These are phyloP conservation scores for Drosophila mimica DNA, from an alignment of 2,888 invertebrate species.

Conservation along the genomic window DNA sequence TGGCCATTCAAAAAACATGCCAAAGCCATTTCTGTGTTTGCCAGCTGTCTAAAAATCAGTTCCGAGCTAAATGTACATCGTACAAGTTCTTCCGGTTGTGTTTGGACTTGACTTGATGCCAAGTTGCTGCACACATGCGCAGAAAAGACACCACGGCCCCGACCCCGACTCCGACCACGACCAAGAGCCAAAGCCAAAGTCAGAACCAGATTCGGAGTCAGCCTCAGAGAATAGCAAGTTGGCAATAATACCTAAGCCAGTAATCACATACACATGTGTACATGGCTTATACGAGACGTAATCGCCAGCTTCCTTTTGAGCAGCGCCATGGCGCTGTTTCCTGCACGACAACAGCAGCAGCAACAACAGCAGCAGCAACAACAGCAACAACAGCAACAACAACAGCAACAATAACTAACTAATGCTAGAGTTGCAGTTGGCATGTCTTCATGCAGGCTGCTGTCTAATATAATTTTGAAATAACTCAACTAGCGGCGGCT, in stretches of 20 bases:
- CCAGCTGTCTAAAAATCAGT: constrained; percentile 54
- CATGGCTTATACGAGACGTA: constrained; percentile 50
- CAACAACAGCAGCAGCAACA: constrained; percentile 9
- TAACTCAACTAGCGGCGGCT: constrained; percentile 68
- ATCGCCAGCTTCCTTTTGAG: constrained; percentile 76
- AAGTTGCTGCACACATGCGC: constrained; percentile 31
- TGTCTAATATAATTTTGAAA: constrained; percentile 77
- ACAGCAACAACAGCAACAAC: constrained; percentile 27
- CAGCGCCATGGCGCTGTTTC: constrained; percentile 71
- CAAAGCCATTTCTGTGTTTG: constrained; percentile 18
- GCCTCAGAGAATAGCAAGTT: constrained; percentile 2
- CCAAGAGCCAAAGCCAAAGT: constrained; percentile 1
- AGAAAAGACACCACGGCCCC: constrained; percentile 5
- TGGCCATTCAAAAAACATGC: background rate
- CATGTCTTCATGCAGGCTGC: constrained; percentile 35
- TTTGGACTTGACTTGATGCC: constrained; percentile 28
- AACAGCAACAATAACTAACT: constrained; percentile 31
- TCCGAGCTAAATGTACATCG: constrained; percentile 51
- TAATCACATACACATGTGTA: constrained; percentile 42
- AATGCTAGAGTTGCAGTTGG: constrained; percentile 55
- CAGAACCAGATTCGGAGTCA: constrained; percentile 2
- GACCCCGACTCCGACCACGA: constrained; percentile 1
- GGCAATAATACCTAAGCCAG: constrained; percentile 38
- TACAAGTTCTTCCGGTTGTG: constrained; percentile 54
- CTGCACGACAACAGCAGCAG: constrained; percentile 61